Conservation (phyloP, 2,113 vertebrate genomes). For the Piliocolobus tephrosceles region DNA sequence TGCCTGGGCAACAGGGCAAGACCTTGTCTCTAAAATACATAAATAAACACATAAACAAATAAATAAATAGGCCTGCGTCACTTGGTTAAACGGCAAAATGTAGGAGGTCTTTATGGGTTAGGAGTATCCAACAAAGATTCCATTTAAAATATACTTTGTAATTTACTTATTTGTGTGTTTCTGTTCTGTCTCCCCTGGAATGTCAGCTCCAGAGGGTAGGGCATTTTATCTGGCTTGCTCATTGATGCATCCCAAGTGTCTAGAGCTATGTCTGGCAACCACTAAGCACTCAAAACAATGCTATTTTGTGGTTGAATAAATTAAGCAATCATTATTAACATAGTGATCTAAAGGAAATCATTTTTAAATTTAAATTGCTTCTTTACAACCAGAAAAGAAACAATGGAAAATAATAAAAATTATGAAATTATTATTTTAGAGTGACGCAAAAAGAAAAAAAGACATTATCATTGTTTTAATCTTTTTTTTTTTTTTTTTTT, state of each 20-base stretch:
- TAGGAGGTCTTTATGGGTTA: background rate
- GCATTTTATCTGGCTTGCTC: background rate
- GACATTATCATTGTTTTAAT: background rate
- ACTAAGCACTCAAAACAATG: background rate
- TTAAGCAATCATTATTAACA: background rate
- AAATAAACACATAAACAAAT: too few species aligned
- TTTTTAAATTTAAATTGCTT: constrained; percentile 20
- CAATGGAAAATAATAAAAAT: background rate
- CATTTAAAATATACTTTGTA: background rate
- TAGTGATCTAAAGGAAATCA: background rate
- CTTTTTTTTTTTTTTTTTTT: too few species aligned
- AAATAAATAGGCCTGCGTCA: background rate
- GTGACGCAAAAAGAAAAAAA: too few species aligned
- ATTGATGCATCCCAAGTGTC: background rate
- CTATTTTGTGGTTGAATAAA: background rate
- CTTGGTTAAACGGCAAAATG: constrained; percentile 8
- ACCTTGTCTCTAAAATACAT: background rate
- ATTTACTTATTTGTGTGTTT: background rate
- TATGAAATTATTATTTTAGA: background rate
- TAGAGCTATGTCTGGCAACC: background rate
- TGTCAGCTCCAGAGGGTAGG: background rate
- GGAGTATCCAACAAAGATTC: background rate
- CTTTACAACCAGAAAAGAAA: constrained; percentile 36
- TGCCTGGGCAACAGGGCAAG: too few species aligned
- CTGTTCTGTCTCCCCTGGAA: background rate